Evolutionary conservation across 2,797 vertebrate genomes (phyloP), one percentile per base, ranked within the genome.

Genomic region (Pangasius mekongensis): DNA sequence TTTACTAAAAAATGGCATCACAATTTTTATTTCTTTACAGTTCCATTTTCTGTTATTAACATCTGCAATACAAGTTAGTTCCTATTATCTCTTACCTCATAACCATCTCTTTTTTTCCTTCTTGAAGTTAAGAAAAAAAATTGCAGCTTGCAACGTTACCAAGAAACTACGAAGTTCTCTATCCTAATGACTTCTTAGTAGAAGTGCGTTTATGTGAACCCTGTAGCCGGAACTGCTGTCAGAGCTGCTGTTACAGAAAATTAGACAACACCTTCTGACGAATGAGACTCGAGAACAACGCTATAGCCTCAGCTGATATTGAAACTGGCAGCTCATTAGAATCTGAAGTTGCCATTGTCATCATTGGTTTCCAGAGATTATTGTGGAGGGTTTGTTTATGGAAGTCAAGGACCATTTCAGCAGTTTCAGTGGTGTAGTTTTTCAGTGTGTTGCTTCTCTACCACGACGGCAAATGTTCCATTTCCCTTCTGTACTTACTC

Each of bases 401-500:
- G 33, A 82, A 14, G 54, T 82, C 36, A 1, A 27, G 2, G 20
- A 56, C 18, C 78, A 27, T 33, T 33, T 80, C 14, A 20, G 18
- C 16, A 22, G 56, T 39, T 60, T 82, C 54, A 58, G 77, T 58
- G 52, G 77, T 58, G 77, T 58, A 56, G n/a, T 5, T 9, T 36
- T 80, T 36, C 56, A 27, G 11, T 3, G 56, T 27, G 33, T 24
- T 33, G 36, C 54, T 36, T 60, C 49, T 18, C 76, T 18, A 36
- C 54, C 24, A 60, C 5, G 3, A n/a, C 14, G 13, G 16, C 36
- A 64, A 13, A 83, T 64, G 80, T 64, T 62, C 58, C 11, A 43
- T 43, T 83, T 83, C 58, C 39, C 6, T 83, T 83, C 58, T 64
- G 24, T 64, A 83, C 58, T 64, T 82, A 82, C 22, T 62, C 36